Base-by-base conservation (phyloP, 2,888 invertebrate genomes). In the Halocaridina rubra region DNA sequence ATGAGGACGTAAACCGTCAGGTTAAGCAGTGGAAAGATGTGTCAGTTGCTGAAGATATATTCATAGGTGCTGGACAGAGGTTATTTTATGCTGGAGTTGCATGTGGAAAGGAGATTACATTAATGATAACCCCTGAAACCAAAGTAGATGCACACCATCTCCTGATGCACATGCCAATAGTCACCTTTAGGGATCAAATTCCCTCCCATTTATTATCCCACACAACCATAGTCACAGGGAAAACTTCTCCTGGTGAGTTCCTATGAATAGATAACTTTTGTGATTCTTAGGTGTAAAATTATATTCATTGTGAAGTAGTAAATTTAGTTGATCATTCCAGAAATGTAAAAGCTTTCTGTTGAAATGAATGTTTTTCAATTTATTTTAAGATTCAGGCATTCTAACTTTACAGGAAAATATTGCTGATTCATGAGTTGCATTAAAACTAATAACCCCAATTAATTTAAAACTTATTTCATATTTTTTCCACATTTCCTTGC, bases 51-150 rank as follows among this genome's bases (percentile, higher is more conserved):
- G 79, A 84, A 5, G 76, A 67, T 30, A 33, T 61, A n/a, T n/a
- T 76, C 10, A 64, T 30, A 13, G 67, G 82, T n/a, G 86, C 69
- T n/a, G 86, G 82, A n/a, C 75, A 74, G 19, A 72, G 85, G 16
- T 46, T 84, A 4, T 88, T 84, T 79, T 85, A 88, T 19, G 64
- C 1, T 5, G 88, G 84, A n/a, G 53, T 57, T 4, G 81, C 71
- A 1, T 33, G 67, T 7, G 78, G 80, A 46, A 29, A 46, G 1
- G 69, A 77, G 1, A 86, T 88, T 8, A 86, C 85, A 1, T 74
- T 88, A n/a, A 85, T 88, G 80, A 27, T 88, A 1, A 86, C 88
- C 0, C 84, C 88, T 2, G 88, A 88, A 57, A 74, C 84, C 3
- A 84, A 85, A 53, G 71, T 84, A 4, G 88, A 86, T 19, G 64